Evolutionary conservation across 2,888 invertebrate genomes (phyloP).

Genomic region (Pandemis corylana): DNA sequence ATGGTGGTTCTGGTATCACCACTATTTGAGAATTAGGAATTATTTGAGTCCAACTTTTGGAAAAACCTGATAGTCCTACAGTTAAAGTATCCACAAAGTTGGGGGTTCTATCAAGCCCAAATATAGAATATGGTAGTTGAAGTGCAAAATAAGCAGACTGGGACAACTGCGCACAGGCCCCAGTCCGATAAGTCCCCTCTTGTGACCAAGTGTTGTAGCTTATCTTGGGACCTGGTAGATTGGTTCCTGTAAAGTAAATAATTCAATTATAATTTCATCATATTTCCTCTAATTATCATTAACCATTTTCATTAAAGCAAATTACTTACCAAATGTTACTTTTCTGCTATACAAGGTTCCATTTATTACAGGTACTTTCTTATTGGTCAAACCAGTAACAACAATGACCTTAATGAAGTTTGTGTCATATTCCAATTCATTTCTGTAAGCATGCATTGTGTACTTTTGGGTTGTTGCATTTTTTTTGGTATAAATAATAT

Average conservation of each 20-base stretch:
- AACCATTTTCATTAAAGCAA: background rate
- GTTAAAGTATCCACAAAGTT: constrained; percentile 97
- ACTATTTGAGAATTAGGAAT: constrained; percentile 99
- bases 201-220: constrained; percentile 95
- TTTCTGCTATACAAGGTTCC: constrained; percentile 91
- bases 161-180: constrained; percentile 94
- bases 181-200: constrained; percentile 91
- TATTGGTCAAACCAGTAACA: constrained; percentile 91
- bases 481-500: constrained; percentile 91
- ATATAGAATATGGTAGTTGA: constrained; percentile 97
- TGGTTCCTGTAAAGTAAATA: constrained; percentile 85
- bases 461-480: constrained; percentile 78
- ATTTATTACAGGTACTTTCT: constrained; percentile 88
- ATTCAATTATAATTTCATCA: background rate
- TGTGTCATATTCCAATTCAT: constrained; percentile 96
- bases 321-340: constrained; percentile 88
- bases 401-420: constrained; percentile 98
- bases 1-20: constrained; percentile 94
- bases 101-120: constrained; percentile 98
- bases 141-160: constrained; percentile 96
- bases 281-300: background rate
- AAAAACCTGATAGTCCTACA: constrained; percentile 90
- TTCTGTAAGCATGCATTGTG: constrained; percentile 91
- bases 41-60: constrained; percentile 93
- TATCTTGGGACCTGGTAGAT: constrained; percentile 95